Percentiles rank a stretch among this genome's conserved stretches.
Evolutionary conservation across 2,113 vertebrate species (phyloP).

Genomic region (Cottus gobio): DNA sequence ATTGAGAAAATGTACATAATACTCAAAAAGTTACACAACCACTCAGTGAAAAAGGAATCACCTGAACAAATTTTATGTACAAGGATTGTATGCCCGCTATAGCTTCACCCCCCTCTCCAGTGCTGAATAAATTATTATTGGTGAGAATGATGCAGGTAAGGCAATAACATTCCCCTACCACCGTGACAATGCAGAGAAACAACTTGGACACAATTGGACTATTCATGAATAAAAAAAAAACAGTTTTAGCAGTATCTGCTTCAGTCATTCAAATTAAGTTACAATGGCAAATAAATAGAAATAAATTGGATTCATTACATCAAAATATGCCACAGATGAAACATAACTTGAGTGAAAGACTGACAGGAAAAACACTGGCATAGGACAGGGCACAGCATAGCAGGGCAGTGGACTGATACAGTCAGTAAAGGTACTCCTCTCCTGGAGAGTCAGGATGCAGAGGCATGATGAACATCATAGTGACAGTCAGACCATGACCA

Average conservation of each 20-base stretch:
- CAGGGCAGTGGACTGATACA: slow-evolving; percentile 90
- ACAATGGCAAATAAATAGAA: slow-evolving; percentile 62
- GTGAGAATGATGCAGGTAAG: background rate
- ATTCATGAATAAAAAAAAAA: background rate
- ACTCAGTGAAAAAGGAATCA: slow-evolving; percentile 28
- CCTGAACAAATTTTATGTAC: slow-evolving; percentile 44
- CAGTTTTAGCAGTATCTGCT: background rate
- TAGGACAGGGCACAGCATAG: slow-evolving; percentile 22
- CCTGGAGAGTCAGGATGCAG: slow-evolving; percentile 79
- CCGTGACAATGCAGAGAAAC: slow-evolving; percentile 5
- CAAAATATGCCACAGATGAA: slow-evolving; percentile 15
- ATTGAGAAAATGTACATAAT: slow-evolving; percentile 68
- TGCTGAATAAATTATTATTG: slow-evolving; percentile 40
- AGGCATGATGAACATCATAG: slow-evolving; percentile 17
- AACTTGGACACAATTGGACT: background rate
- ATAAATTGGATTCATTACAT: background rate
- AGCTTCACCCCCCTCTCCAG: slow-evolving; percentile 12
- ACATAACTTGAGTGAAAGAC: background rate
- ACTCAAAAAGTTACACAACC: slow-evolving; percentile 61
- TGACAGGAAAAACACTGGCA: background rate
- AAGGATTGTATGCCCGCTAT: slow-evolving; percentile 27
- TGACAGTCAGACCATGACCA: slow-evolving; percentile 7
- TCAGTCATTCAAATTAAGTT: slow-evolving; percentile 32
- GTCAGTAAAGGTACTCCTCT: slow-evolving; percentile 85
- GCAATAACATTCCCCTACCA: background rate